Percentiles rank a stretch among this genome's conserved stretches.
These are phyloP conservation scores for Pelobates fuscus DNA, from an alignment of 2,113 vertebrate genomes.

Conservation along the genomic window DNA sequence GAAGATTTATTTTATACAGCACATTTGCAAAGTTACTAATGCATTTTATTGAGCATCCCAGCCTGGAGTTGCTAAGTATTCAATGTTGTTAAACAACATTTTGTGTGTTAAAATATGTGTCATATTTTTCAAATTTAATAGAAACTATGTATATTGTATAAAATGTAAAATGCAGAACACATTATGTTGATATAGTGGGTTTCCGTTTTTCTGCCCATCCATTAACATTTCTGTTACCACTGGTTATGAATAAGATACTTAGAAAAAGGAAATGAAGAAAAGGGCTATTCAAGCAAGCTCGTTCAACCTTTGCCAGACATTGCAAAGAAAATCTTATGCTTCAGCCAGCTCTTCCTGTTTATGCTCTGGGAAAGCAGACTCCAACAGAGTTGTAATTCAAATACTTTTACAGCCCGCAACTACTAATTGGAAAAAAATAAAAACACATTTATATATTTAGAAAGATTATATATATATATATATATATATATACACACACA, in stretches of 20 bases:
- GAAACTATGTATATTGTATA: background rate
- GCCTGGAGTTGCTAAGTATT: too few species aligned
- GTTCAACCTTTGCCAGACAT: conserved; percentile 52
- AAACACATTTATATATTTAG: too few species aligned
- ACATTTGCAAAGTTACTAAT: too few species aligned
- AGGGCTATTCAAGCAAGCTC: conserved; percentile 42
- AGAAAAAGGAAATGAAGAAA: conserved; percentile 27
- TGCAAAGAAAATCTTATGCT: conserved; percentile 44
- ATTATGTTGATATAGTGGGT: background rate
- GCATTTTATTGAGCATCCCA: too few species aligned
- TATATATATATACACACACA: too few species aligned
- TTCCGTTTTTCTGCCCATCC: background rate
- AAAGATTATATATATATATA: too few species aligned
- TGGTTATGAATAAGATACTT: conserved; percentile 1
- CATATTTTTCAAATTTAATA: too few species aligned
- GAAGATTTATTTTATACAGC: too few species aligned
- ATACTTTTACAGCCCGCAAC: conserved; percentile 9
- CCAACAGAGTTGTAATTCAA: conserved; percentile 53
- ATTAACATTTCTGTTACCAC: conserved; percentile 13
- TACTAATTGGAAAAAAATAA: too few species aligned
- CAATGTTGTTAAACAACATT: too few species aligned
- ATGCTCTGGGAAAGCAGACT: conserved; percentile 49
- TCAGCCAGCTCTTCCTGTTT: conserved; percentile 54
- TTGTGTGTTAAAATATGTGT: too few species aligned
- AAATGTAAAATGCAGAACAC: background rate